Evolutionary conservation across 2,888 invertebrate species (phyloP).

Genomic region (Dromius quadrimaculatus): DNA sequence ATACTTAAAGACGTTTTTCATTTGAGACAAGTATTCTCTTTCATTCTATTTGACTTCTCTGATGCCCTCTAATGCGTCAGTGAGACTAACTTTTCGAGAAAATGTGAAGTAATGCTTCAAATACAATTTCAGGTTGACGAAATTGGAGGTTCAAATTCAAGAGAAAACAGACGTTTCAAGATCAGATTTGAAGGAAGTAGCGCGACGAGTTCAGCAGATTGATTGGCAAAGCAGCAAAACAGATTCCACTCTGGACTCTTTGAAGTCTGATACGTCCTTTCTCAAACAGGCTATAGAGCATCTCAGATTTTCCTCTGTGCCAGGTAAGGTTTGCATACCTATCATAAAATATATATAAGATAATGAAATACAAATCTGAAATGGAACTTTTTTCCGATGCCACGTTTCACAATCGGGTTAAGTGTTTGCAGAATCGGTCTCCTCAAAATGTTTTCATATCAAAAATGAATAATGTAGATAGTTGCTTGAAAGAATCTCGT

Average conservation of each 20-base stretch:
- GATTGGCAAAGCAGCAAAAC: slow-evolving; percentile 65
- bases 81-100: too few species aligned
- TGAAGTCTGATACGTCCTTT: slow-evolving; percentile 63
- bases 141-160: slow-evolving; percentile 64
- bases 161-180: slow-evolving; percentile 65
- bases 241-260: slow-evolving; percentile 63
- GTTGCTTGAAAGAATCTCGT: too few species aligned
- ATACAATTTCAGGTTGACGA: slow-evolving; percentile 60
- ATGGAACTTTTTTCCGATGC: too few species aligned
- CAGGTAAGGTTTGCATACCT: slow-evolving; percentile 13
- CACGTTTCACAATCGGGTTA: too few species aligned
- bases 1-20: too few species aligned
- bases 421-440: too few species aligned
- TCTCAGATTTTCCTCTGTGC: slow-evolving; percentile 4
- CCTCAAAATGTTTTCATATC: too few species aligned
- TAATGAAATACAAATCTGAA: background rate
- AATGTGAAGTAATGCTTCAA: too few species aligned
- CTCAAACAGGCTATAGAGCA: slow-evolving; percentile 48
- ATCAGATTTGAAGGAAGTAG: slow-evolving; percentile 64
- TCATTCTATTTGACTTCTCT: too few species aligned
- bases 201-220: slow-evolving; percentile 64
- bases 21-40: too few species aligned
- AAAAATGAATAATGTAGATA: too few species aligned
- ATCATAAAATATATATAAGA: background rate
- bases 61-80: too few species aligned